Evolutionary conservation across 2,113 vertebrate species (phyloP).

Genomic region (Alethe diademata): DNA sequence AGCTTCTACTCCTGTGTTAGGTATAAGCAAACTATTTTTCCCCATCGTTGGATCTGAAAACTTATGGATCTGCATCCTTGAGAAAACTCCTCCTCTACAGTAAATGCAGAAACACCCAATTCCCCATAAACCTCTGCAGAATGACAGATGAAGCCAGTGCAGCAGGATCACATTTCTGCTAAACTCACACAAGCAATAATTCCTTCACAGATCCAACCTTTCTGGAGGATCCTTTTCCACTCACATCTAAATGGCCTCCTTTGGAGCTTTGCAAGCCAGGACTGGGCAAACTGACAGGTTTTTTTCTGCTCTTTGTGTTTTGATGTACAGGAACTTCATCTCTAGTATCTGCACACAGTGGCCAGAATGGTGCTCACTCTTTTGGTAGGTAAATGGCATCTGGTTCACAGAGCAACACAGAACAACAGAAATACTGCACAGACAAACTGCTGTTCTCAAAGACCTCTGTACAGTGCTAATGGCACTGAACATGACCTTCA

Average conservation of each 20-base stretch:
- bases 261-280: background rate
- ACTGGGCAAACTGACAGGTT: background rate
- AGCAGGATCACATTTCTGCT: background rate
- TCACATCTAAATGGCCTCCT: background rate
- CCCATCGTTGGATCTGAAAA: background rate
- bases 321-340: background rate
- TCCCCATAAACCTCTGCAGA: background rate
- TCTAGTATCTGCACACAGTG: background rate
- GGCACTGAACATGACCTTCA: slow-evolving; percentile 11
- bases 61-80: background rate
- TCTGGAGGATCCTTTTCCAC: background rate
- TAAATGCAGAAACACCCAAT: background rate
- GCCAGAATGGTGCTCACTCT: background rate
- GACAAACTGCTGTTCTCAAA: background rate
- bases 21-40: background rate
- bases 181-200: background rate
- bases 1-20: background rate
- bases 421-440: background rate
- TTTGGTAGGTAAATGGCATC: background rate
- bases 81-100: background rate
- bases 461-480: background rate
- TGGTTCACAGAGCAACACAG: background rate
- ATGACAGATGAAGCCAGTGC: background rate
- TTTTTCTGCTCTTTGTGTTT: background rate
- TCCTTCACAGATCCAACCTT: background rate